Evolutionary conservation across 2,797 vertebrate species (phyloP).

Genomic region (Rhadinocentrus ornatus): DNA sequence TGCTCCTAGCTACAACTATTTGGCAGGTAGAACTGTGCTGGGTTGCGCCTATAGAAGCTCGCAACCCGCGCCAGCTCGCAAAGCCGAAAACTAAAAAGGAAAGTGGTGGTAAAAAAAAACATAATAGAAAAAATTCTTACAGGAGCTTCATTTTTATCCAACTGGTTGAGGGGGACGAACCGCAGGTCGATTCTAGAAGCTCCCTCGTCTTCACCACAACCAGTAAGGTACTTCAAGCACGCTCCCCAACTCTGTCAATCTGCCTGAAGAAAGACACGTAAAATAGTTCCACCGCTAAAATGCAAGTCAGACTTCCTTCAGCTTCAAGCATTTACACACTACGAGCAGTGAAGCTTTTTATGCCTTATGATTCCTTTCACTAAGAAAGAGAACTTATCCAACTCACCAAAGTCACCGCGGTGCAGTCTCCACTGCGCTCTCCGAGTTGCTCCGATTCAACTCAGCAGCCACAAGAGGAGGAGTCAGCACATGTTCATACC

Average conservation of each 20-base stretch:
- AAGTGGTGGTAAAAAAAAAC: not conserved
- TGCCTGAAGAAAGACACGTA: constrained; percentile 52
- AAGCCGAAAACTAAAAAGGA: not conserved
- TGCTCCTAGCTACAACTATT: not conserved
- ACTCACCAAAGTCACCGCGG: constrained; percentile 78
- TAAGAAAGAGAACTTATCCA: constrained; percentile 32
- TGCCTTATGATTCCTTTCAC: not conserved
- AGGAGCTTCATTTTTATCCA: constrained; percentile 73
- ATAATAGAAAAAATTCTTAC: constrained; percentile 65
- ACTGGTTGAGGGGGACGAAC: constrained; percentile 39
- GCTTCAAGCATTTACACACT: not conserved
- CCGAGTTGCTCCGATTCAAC: constrained; percentile 68
- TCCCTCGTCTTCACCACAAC: constrained; percentile 67
- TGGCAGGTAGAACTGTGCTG: constrained; percentile 35
- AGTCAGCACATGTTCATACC: constrained; percentile 71
- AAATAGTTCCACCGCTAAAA: constrained; percentile 48
- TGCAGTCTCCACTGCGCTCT: constrained; percentile 74
- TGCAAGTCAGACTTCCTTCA: not conserved
- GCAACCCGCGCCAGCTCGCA: not conserved
- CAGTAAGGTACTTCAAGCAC: constrained; percentile 63
- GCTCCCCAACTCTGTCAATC: constrained; percentile 71
- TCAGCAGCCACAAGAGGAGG: constrained; percentile 69
- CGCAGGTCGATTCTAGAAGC: constrained; percentile 54
- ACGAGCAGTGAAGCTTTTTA: not conserved
- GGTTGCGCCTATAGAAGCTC: not conserved